Evolutionary conservation across 2,113 vertebrate species (phyloP), one percentile per base, ranked within the genome.

Genomic region (Callithrix jacchus): DNA sequence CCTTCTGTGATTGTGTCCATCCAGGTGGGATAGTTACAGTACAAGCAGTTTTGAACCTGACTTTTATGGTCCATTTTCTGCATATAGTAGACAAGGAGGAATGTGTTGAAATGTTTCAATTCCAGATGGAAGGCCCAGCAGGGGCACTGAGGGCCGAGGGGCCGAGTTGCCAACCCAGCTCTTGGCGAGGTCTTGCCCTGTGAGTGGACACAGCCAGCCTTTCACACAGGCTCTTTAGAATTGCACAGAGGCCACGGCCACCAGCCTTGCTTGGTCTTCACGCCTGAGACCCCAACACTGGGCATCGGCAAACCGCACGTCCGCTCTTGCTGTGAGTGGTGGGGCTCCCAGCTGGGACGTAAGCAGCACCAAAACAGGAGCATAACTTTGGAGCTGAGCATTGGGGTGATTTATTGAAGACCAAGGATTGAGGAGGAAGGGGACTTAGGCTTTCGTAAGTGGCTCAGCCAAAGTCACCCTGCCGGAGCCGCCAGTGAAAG

Each of bases 291-390:
- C 49, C 49, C 49, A 49, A 5, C 0, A 7, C 32, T 9, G 10
- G 40, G 37, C 40, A 2, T 45, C 1, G 2, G 54, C 0, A 0
- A 1, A 1, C 7, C 6, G 11, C 21, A 1, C 14, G 3, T 13
- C 76, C 1, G 0, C 14, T 35, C 17, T 45, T 0, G 10, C 74
- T 35, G 11, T 16, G 25, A 64, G 8, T 4, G 47, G 10, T 16
- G 27, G 82, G 64, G 30, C 5, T 32, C 49, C 64, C 79, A 45
- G 1, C 1, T 5, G 12, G 17, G 25, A 3, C 2, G 20, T 58
- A 10, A 40, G 54, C 0, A 25, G 47, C 11, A 9, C 61, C 68
- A 47, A 10, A 1, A 13, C 47, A 3, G 1, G 49, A 82, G 77
- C 35, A 23, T 77, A 54, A 0, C 47, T 20, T 9, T 56, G 70